A percentile compares a stretch with the other conserved stretches of the same genome.
phyloP scores from a whole-genome alignment of 2,888 invertebrate genomes.

The Hirudinaria manillensis region DNA sequence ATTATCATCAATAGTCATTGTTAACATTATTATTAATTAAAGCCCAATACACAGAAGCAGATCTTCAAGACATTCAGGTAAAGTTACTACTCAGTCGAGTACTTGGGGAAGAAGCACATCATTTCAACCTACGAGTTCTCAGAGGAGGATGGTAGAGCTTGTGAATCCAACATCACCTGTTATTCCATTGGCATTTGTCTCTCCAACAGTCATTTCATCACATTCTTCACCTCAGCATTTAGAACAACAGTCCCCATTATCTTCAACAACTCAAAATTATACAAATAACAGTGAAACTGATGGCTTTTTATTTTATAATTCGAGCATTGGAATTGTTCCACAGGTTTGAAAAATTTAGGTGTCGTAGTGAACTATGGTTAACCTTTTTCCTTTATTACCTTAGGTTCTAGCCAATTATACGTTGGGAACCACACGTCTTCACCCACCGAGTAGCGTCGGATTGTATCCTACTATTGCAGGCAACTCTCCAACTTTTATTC shows the following conservation, averaged over 20 bases:
- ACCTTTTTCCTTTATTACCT: too few relatives aligned
- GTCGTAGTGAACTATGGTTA: neutral
- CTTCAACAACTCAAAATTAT: neutral
- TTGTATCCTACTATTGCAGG: neutral
- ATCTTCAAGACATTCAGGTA: too few relatives aligned
- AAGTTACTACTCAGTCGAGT: too few relatives aligned
- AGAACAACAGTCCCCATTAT: neutral
- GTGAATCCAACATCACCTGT: slow-evolving; percentile 24
- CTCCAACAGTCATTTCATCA: neutral
- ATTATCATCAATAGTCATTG: too few relatives aligned
- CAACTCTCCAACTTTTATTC: neutral
- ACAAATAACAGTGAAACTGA: neutral
- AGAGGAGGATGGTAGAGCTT: slow-evolving; percentile 16
- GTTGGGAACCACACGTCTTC: slow-evolving; percentile 8
- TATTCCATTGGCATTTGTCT: slow-evolving; percentile 23
- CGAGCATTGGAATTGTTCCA: slow-evolving; percentile 4
- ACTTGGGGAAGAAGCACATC: too few relatives aligned
- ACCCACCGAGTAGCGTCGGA: neutral
- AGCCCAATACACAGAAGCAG: too few relatives aligned
- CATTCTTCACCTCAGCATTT: neutral
- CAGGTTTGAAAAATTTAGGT: neutral
- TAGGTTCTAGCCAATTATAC: slow-evolving; percentile 8
- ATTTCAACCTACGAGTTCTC: too few relatives aligned
- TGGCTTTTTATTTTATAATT: neutral
- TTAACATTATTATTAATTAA: too few relatives aligned